phyloP scores from a whole-genome alignment of 2,797 vertebrate species.

The Lates japonicus region DNA sequence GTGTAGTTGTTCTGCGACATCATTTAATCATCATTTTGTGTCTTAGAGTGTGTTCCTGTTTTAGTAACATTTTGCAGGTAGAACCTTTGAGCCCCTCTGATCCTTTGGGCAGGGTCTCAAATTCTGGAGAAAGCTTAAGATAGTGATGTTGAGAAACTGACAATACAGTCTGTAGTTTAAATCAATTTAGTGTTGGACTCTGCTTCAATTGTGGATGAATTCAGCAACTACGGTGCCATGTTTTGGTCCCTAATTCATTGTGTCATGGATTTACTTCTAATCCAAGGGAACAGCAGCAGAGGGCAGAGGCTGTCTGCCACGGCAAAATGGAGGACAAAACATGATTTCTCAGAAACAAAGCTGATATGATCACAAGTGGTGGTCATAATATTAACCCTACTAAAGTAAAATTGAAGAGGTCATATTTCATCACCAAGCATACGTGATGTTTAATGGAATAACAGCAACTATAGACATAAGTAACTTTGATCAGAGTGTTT shows the following conservation, averaged over 20 bases:
- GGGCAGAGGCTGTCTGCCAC: not conserved
- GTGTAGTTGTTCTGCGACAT: no score
- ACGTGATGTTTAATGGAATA: conserved; percentile 7
- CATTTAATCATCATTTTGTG: not conserved
- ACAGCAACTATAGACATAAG: not conserved
- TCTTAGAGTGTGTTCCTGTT: no score
- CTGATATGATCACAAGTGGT: not conserved
- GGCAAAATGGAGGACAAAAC: not conserved
- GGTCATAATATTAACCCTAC: not conserved
- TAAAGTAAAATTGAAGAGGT: not conserved
- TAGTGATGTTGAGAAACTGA: not conserved
- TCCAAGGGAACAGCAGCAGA: no score
- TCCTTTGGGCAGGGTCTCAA: no score
- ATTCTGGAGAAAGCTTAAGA: no score
- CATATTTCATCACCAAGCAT: conserved; percentile 30
- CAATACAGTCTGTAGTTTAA: not conserved
- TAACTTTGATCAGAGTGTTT: conserved; percentile 69
- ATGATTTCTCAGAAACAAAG: not conserved
- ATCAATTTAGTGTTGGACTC: not conserved
- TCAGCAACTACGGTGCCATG: not conserved
- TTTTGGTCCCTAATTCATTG: not conserved
- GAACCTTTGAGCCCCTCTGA: no score
- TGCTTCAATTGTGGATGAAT: not conserved
- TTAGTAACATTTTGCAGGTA: no score
- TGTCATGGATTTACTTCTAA: no score